phyloP scores from a whole-genome alignment of 2,888 invertebrate genomes.

The Abrostola triplasia region DNA sequence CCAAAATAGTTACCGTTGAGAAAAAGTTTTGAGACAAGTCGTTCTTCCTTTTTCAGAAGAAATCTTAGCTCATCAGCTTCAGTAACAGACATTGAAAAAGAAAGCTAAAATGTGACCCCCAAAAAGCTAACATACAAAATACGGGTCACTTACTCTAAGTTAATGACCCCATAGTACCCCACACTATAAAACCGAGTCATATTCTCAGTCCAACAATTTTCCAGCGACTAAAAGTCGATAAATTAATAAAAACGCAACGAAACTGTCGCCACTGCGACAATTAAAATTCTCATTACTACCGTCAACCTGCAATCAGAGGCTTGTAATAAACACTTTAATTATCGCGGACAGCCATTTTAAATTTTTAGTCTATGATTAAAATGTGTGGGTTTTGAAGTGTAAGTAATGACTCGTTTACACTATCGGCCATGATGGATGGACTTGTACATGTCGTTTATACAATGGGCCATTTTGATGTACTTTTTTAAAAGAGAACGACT shows the following conservation, averaged over 20 bases:
- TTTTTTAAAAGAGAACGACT: no score
- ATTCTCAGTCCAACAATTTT: background rate
- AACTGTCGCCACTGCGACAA: constrained; percentile 33
- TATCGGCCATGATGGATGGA: background rate
- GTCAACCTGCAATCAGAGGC: constrained; percentile 65
- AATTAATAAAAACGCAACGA: constrained; percentile 21
- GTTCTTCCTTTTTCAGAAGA: no score
- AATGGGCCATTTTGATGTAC: no score
- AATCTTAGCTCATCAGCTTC: no score
- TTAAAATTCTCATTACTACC: constrained; percentile 73
- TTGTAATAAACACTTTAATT: constrained; percentile 67
- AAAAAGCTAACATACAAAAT: no score
- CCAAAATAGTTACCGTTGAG: no score
- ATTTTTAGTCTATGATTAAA: constrained; percentile 35
- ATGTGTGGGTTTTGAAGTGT: constrained; percentile 13
- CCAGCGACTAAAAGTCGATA: background rate
- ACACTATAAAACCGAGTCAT: background rate
- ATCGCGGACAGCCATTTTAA: constrained; percentile 35
- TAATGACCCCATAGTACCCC: no score
- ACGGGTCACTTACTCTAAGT: no score
- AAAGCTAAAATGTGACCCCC: no score
- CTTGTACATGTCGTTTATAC: no score
- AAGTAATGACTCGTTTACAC: constrained; percentile 13
- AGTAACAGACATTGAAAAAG: no score
- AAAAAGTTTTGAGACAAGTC: no score